Evolutionary conservation across 1,140 invertebrate genomes (phyloP).

Genomic region (Trichonephila clavipes): DNA sequence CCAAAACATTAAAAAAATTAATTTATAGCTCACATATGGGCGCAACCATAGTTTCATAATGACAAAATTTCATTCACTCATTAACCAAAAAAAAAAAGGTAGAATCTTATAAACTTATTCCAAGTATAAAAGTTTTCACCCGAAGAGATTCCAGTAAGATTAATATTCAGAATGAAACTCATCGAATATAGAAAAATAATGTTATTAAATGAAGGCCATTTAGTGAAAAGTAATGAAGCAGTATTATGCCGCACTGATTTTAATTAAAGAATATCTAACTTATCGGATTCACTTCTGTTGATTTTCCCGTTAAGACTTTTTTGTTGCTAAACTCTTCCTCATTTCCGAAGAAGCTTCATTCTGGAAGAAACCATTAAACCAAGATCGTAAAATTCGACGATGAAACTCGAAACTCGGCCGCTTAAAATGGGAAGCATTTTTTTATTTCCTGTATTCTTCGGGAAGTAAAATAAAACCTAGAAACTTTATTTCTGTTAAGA

Average conservation of each 20-base stretch:
- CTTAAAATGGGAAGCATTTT: neutral
- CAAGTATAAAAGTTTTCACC: neutral
- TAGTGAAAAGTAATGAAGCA: neutral
- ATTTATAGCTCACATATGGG: no score
- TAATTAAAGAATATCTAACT: constrained; percentile 24
- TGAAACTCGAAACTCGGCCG: constrained; percentile 17
- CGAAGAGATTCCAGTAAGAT: neutral
- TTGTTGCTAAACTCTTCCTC: constrained; percentile 19
- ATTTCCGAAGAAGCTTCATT: constrained; percentile 20
- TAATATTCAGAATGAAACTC: neutral
- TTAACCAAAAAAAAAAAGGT: no score
- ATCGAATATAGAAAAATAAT: neutral
- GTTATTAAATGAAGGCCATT: neutral
- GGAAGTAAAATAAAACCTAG: constrained; percentile 7
- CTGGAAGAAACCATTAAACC: constrained; percentile 28
- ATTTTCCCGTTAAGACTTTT: neutral
- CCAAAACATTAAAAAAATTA: no score
- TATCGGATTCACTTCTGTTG: constrained; percentile 28
- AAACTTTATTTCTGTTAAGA: neutral
- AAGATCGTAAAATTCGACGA: constrained; percentile 45
- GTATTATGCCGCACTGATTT: constrained; percentile 4
- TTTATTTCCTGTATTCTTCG: neutral
- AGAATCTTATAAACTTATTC: neutral
- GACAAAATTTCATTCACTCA: no score
- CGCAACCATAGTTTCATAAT: no score